Evolutionary conservation across 2,797 vertebrate species (phyloP).

Genomic region (Oreochromis grahami): DNA sequence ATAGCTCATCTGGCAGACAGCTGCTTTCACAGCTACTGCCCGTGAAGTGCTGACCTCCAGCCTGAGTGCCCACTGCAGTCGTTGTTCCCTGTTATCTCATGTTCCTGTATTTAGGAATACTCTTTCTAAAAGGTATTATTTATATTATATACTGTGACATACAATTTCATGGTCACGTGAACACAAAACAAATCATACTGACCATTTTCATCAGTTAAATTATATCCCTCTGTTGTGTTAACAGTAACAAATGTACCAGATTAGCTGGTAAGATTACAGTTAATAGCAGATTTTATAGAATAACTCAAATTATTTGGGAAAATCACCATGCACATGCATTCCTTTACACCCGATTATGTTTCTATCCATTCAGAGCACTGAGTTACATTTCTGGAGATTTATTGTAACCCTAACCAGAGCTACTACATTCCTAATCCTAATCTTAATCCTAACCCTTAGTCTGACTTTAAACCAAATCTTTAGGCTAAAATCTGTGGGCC

Average conservation of each 20-base stretch:
- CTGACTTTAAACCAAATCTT: neutral
- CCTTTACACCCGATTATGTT: neutral
- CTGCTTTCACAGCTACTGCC: slow-evolving; percentile 28
- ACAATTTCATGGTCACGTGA: neutral
- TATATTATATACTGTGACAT: neutral
- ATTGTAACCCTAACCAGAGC: neutral
- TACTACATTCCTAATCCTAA: neutral
- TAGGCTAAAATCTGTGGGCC: neutral
- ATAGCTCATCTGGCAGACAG: slow-evolving; percentile 39
- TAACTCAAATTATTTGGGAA: neutral
- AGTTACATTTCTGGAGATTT: neutral
- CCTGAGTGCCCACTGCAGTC: slow-evolving; percentile 9
- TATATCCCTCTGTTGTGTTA: neutral
- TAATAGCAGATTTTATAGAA: neutral
- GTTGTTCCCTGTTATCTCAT: neutral
- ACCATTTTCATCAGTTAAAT: neutral
- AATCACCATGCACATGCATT: neutral
- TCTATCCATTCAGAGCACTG: neutral
- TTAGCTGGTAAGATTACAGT: neutral
- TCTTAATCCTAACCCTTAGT: neutral
- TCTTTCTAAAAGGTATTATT: neutral
- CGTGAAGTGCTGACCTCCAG: neutral
- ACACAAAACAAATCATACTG: neutral
- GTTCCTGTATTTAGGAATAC: neutral
- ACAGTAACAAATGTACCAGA: neutral